Percentiles rank a stretch among this genome's conserved stretches.
These are phyloP conservation scores for Colius striatus DNA, from an alignment of 2,113 vertebrate species.

Conservation along the genomic window DNA sequence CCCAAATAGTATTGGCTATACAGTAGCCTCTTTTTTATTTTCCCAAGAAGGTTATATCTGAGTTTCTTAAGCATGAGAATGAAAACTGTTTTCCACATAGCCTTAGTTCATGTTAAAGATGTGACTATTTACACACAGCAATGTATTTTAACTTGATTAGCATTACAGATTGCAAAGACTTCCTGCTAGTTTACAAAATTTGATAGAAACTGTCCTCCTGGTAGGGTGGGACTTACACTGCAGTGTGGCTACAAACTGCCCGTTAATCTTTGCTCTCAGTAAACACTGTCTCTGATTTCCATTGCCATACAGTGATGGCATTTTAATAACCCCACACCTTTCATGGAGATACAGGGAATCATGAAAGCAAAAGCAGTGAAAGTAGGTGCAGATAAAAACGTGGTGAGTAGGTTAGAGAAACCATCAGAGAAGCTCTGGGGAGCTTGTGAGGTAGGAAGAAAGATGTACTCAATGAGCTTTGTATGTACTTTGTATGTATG, in stretches of 20 bases:
- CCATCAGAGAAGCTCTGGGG: neutral
- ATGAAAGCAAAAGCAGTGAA: neutral
- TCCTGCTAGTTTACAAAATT: neutral
- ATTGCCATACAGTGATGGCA: rapidly evolving
- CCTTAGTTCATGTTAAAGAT: neutral
- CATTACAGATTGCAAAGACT: neutral
- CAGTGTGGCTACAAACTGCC: neutral
- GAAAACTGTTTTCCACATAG: neutral
- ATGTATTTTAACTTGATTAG: neutral
- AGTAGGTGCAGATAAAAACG: neutral
- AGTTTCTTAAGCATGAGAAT: neutral
- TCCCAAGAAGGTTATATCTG: neutral
- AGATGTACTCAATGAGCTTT: too few relatives aligned
- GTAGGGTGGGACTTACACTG: neutral
- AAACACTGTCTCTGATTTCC: neutral
- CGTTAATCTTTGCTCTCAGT: neutral
- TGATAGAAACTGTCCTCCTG: neutral
- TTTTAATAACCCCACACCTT: neutral
- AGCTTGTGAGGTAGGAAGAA: neutral
- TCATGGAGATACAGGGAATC: neutral
- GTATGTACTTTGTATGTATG: too few relatives aligned
- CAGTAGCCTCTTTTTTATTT: neutral
- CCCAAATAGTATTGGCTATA: neutral
- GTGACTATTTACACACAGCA: neutral
- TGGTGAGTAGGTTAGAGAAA: neutral